Conservation (phyloP, 2,113 vertebrate genomes). For the Strix uralensis region DNA sequence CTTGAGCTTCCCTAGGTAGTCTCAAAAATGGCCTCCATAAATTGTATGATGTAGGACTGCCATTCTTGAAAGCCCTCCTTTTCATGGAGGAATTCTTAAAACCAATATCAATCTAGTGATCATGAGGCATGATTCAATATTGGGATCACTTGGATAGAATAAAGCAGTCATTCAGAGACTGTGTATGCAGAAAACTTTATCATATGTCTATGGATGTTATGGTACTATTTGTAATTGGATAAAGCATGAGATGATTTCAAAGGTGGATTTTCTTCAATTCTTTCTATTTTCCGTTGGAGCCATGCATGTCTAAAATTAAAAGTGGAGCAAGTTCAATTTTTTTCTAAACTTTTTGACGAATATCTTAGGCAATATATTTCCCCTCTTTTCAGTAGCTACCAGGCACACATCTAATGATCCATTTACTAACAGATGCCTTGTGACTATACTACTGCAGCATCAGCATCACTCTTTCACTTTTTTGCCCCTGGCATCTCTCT, state of each 20-base stretch:
- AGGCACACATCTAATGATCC: conserved; percentile 77
- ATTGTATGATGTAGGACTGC: neutral
- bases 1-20: neutral
- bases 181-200: neutral
- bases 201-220: neutral
- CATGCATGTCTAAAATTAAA: neutral
- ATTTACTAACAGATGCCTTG: conserved; percentile 72
- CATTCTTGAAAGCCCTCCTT: neutral
- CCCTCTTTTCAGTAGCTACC: conserved; percentile 44
- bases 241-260: neutral
- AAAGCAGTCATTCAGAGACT: neutral
- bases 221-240: neutral
- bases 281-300: neutral
- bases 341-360: conserved; percentile 50
- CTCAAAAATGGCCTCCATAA: neutral
- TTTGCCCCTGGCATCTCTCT: neutral
- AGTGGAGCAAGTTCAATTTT: neutral
- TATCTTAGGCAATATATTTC: conserved; percentile 43
- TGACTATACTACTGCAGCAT: conserved; percentile 66
- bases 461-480: conserved; percentile 15
- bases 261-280: neutral
- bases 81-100: neutral
- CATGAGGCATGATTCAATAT: neutral
- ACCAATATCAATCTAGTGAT: neutral
- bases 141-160: neutral